Evolutionary conservation across 2,113 vertebrate genomes (phyloP).

Genomic region (Ammodramus savannarum): DNA sequence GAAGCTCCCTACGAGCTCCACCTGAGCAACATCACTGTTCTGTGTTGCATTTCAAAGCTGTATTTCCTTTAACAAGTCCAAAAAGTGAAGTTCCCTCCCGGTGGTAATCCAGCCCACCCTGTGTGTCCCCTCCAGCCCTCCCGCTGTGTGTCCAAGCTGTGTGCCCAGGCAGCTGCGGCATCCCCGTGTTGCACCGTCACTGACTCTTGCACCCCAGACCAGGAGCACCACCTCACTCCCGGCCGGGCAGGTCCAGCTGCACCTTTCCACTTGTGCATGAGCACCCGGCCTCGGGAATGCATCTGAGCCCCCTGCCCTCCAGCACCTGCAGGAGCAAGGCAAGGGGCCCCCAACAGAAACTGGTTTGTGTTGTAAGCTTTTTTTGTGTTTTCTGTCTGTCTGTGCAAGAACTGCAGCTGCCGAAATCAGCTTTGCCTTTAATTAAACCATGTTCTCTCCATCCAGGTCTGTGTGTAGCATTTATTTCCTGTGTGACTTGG

Average conservation of each 20-base stretch:
- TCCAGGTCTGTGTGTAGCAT: constrained; percentile 48
- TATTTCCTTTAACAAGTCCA: constrained; percentile 49
- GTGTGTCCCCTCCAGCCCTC: constrained; percentile 41
- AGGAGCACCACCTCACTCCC: constrained; percentile 41
- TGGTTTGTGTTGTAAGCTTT: constrained; percentile 80
- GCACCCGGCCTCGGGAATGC: constrained; percentile 72
- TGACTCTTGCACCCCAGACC: constrained; percentile 61
- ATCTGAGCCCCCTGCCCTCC: neutral
- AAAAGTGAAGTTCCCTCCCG: neutral
- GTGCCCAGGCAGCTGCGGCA: constrained; percentile 74
- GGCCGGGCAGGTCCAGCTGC: constrained; percentile 44
- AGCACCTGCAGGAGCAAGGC: constrained; percentile 15
- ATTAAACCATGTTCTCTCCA: constrained; percentile 89
- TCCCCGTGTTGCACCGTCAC: constrained; percentile 70
- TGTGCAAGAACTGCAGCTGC: constrained; percentile 86
- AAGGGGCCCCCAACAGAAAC: constrained; percentile 67
- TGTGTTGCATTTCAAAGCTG: constrained; percentile 42
- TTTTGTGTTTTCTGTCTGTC: constrained; percentile 82
- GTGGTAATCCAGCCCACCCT: constrained; percentile 8
- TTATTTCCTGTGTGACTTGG: constrained; percentile 11
- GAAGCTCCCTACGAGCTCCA: neutral
- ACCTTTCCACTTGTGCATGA: constrained; percentile 78
- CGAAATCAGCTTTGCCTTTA: constrained; percentile 92
- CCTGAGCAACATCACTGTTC: constrained; percentile 26
- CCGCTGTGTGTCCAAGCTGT: constrained; percentile 58